Evolutionary conservation across 2,113 vertebrate species (phyloP), one percentile per base, ranked within the genome.

Genomic region (Zapornia atra): DNA sequence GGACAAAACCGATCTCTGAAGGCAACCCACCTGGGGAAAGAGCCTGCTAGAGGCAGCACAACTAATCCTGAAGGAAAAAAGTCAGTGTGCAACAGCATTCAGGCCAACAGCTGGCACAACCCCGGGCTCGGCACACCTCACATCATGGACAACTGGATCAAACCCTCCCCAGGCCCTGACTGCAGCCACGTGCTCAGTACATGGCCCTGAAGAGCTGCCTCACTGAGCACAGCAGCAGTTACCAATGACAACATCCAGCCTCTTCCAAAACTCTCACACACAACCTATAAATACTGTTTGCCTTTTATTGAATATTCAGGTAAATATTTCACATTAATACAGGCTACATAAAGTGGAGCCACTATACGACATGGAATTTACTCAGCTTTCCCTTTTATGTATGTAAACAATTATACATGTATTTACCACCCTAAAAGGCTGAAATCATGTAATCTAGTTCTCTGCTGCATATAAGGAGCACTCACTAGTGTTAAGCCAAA

Each of bases 251-350:
- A 73, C 40, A 88, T 42, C 10, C 6, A 86, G 64, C 83, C 88
- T 96, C 95, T 87, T 95, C 96, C 96, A 97, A 97, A 98, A 98
- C 97, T 97, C 97, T 94, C 97, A 98, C 97, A 98, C 96, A 97
- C 96, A 96, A 97, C 98, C 96, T 98, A 91, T 94, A 97, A 97
- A 97, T 96, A 98, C 98, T 98, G 97, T 98, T 98, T 79, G 93
- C 98, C 97, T 98, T 98, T 99, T 99, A 99, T 99, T 99, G 99
- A 99, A 99, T 99, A 99, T 99, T 99, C 99, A 99, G 99, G 99
- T 99, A 99, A 99, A 99, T 99, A 99, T 99, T 99, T 99, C 99
- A 99, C 99, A 99, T 99, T 99, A 99, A 99, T 99, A 99, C 99
- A 99, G 99, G 99, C 99, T 99, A 99, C 99, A 99, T 99, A 99